Percentiles rank a stretch among this genome's conserved stretches.
These are phyloP conservation scores for Cnemophilus loriae DNA, from an alignment of 2,113 vertebrate genomes.

Conservation along the genomic window DNA sequence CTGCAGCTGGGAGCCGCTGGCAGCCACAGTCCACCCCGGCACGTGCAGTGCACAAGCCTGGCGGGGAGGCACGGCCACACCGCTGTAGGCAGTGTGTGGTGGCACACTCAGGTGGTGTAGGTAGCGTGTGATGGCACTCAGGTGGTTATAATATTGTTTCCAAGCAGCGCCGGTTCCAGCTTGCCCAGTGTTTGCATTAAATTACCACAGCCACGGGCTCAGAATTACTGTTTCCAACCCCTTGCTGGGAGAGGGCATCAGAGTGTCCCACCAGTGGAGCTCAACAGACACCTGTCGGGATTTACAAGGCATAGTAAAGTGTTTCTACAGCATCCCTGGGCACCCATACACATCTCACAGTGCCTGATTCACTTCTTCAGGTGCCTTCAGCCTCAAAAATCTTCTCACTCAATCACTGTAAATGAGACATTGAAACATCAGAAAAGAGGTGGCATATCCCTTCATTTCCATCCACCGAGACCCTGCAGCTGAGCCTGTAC, in stretches of 20 bases:
- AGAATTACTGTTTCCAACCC: not conserved
- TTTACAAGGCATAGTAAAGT: rapidly evolving
- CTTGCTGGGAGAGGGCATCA: not conserved
- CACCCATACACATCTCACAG: not conserved
- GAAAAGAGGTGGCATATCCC: not conserved
- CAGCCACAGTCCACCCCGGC: rapidly evolving
- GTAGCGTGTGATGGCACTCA: not conserved
- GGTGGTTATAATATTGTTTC: not conserved
- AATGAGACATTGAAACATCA: not conserved
- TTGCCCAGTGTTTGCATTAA: not conserved
- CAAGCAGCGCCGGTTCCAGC: not conserved
- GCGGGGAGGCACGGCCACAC: rapidly evolving
- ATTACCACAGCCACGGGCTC: not conserved
- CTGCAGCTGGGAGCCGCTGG: not conserved
- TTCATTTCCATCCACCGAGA: not conserved
- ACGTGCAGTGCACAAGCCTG: rapidly evolving
- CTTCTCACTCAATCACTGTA: not conserved
- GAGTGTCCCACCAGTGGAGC: not conserved
- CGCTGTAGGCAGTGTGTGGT: not conserved
- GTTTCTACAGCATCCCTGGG: not conserved
- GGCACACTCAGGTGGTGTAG: not conserved
- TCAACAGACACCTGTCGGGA: not conserved
- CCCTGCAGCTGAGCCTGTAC: not conserved
- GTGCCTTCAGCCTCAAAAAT: not conserved
- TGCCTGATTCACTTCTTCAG: not conserved